Conservation (phyloP, 2,113 vertebrate species). For the Corythaeola cristata region DNA sequence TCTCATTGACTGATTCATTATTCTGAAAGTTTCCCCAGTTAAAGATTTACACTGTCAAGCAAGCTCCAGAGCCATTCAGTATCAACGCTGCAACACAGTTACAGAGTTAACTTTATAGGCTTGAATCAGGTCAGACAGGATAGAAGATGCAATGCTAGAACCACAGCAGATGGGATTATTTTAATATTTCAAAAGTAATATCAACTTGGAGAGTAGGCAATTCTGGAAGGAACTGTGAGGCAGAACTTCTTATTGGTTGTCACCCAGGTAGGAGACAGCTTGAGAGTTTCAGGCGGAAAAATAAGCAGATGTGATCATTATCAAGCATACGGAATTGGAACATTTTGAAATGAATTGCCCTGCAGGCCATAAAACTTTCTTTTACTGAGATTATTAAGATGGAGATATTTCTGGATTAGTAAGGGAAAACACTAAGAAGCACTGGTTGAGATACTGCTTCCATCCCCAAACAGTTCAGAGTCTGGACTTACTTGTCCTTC, state of each 20-base stretch:
- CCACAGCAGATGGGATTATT: not conserved
- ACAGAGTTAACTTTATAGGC: not conserved
- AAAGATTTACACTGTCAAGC: not conserved
- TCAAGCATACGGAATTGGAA: not conserved
- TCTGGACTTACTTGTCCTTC: not conserved
- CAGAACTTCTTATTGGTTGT: not conserved
- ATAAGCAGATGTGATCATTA: conserved; percentile 23
- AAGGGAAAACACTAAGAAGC: not conserved
- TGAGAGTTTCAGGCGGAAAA: not conserved
- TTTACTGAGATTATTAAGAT: not conserved
- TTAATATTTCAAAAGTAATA: not conserved
- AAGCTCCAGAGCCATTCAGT: not conserved
- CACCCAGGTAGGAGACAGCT: conserved; percentile 29
- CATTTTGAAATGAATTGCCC: not conserved
- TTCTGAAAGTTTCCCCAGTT: not conserved
- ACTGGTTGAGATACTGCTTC: not conserved
- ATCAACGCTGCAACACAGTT: not conserved
- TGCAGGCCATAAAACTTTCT: not conserved
- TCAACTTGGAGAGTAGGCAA: not conserved
- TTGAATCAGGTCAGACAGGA: not conserved
- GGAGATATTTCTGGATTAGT: not conserved
- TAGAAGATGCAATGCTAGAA: not conserved
- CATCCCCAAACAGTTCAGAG: not conserved
- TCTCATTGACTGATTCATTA: fast-evolving
- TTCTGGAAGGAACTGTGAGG: not conserved